Conservation (phyloP, 2,888 invertebrate species). For the Pedicia rivosa region DNA sequence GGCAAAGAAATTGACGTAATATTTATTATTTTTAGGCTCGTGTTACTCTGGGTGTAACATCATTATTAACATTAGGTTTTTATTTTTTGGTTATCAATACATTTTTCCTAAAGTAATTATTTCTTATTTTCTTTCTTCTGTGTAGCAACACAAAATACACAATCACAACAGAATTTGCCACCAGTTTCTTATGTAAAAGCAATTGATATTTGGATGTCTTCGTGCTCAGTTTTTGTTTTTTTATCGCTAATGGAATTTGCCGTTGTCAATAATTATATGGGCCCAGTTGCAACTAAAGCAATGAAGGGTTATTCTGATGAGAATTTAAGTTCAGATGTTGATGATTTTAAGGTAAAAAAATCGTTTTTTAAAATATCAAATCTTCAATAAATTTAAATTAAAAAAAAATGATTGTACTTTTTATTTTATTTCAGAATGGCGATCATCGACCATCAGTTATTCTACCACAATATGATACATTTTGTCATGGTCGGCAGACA, state of each 20-base stretch:
- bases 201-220: constrained; percentile 87
- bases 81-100: too few relatives aligned
- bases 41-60: constrained; percentile 77
- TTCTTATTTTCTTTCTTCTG: too few relatives aligned
- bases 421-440: constrained; percentile 28
- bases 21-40: too few relatives aligned
- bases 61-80: constrained; percentile 63
- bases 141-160: constrained; percentile 78
- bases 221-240: constrained; percentile 83
- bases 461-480: constrained; percentile 67
- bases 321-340: constrained; percentile 45
- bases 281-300: constrained; percentile 71
- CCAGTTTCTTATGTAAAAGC: constrained; percentile 88
- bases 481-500: constrained; percentile 62
- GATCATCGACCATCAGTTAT: constrained; percentile 45
- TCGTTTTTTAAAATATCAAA: neutral
- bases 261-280: constrained; percentile 74
- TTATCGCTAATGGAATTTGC: constrained; percentile 81
- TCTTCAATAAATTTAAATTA: neutral
- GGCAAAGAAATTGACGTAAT: too few relatives aligned
- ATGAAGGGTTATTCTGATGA: constrained; percentile 86
- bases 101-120: too few relatives aligned
- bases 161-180: constrained; percentile 75
- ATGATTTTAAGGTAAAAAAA: constrained; percentile 52
- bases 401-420: neutral